Evolutionary conservation across 2,113 vertebrate genomes (phyloP).

Genomic region (Phrynosoma platyrhinos): DNA sequence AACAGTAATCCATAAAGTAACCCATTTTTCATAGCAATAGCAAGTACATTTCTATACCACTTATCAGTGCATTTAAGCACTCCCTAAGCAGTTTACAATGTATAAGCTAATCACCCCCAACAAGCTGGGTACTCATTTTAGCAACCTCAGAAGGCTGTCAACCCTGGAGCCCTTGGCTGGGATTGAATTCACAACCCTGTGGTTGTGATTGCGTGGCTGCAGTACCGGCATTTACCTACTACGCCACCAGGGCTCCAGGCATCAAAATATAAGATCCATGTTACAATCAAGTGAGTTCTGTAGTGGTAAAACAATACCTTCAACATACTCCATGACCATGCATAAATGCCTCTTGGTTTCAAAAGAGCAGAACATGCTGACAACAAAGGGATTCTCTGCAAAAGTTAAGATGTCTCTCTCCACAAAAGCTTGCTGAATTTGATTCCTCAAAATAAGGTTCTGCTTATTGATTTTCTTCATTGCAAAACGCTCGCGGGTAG

Average conservation of each 20-base stretch:
- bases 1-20: not conserved
- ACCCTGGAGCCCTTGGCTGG: too few relatives aligned
- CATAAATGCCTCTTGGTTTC: conserved; percentile 95
- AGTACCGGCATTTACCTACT: too few relatives aligned
- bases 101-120: too few relatives aligned
- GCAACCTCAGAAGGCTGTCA: too few relatives aligned
- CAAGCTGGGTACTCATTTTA: too few relatives aligned
- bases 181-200: too few relatives aligned
- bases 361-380: conserved; percentile 99
- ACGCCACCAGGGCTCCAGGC: too few relatives aligned
- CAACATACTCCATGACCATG: conserved; percentile 99
- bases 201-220: too few relatives aligned
- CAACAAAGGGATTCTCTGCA: conserved; percentile 96
- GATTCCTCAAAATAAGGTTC: conserved; percentile 96
- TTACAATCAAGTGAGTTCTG: not conserved
- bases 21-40: not conserved
- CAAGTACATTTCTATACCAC: too few relatives aligned
- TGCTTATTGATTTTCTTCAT: conserved; percentile 99
- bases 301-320: conserved; percentile 80
- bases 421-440: conserved; percentile 98
- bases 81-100: too few relatives aligned
- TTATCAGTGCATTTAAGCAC: too few relatives aligned
- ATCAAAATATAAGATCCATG: not conserved
- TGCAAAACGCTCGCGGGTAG: conserved; percentile 95
- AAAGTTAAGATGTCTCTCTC: conserved; percentile 97